Conservation (phyloP, 2,797 vertebrate species). For the Centroberyx gerrardi region DNA sequence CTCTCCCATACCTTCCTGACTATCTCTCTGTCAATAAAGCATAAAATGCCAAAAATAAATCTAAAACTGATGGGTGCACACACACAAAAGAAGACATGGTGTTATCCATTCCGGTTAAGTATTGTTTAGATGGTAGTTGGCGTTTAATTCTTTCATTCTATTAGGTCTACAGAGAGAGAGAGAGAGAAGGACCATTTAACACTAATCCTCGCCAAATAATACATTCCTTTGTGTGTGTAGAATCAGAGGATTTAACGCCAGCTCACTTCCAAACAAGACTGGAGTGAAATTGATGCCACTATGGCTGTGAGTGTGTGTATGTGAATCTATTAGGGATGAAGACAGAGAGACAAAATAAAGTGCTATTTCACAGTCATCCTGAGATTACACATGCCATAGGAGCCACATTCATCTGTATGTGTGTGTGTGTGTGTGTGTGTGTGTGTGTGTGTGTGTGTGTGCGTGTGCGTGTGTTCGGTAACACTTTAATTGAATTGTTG, state of each 20-base stretch:
- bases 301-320: constrained; percentile 30
- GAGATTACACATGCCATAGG: constrained; percentile 1
- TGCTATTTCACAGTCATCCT: constrained; percentile 18
- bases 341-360: background rate
- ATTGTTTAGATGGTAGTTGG: constrained; percentile 56
- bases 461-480: too few species aligned
- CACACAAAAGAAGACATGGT: constrained; percentile 33
- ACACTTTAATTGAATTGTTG: too few species aligned
- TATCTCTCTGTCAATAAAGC: too few species aligned
- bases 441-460: constrained; percentile 9
- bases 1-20: too few species aligned
- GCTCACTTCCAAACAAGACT: constrained; percentile 67
- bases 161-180: constrained; percentile 62
- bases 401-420: constrained; percentile 8
- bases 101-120: constrained; percentile 58
- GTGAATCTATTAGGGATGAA: constrained; percentile 30
- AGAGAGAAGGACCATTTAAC: constrained; percentile 71
- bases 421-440: background rate
- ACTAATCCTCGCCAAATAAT: constrained; percentile 75
- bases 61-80: constrained; percentile 38
- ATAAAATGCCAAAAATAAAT: too few species aligned
- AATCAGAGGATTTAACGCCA: constrained; percentile 75
- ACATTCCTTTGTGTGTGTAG: constrained; percentile 65
- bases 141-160: constrained; percentile 66
- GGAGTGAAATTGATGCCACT: constrained; percentile 52